These are phyloP conservation scores for Samia ricini DNA, from an alignment of 1,140 invertebrate genomes.

Conservation along the genomic window DNA sequence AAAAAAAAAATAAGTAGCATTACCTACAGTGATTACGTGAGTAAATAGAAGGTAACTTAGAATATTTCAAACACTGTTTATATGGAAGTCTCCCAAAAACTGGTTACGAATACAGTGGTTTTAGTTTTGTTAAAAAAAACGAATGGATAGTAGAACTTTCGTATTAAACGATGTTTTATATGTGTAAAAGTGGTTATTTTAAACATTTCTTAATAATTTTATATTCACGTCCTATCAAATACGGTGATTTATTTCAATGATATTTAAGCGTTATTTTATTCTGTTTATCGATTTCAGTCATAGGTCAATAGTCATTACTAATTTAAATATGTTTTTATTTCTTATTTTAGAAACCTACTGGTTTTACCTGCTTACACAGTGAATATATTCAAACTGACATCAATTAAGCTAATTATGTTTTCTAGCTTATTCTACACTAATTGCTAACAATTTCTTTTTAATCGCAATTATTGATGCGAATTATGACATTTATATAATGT, in stretches of 20 bases:
- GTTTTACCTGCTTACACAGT: conserved; percentile 21
- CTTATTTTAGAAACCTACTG: conserved; percentile 28
- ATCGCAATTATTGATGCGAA: no score
- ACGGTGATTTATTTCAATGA: background rate
- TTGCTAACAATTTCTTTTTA: background rate
- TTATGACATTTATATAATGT: no score
- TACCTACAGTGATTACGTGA: no score
- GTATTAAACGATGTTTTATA: background rate
- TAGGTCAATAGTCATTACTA: conserved; percentile 24
- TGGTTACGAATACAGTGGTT: no score
- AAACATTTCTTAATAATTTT: background rate
- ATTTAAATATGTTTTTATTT: conserved; percentile 27
- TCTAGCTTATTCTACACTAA: background rate
- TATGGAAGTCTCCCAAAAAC: no score
- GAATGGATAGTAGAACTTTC: no score
- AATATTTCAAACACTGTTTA: no score
- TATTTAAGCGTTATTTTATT: background rate
- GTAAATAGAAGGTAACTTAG: no score
- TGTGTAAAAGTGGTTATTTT: background rate
- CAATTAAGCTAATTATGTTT: conserved; percentile 19
- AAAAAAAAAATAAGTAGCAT: no score
- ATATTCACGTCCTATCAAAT: background rate
- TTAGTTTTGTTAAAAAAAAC: no score
- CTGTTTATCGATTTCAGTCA: conserved; percentile 11
- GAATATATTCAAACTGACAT: conserved; percentile 19